Evolutionary conservation across 2,888 invertebrate genomes (phyloP), one percentile per base, ranked within the genome.

Genomic region (Drosophila prostipennis): DNA sequence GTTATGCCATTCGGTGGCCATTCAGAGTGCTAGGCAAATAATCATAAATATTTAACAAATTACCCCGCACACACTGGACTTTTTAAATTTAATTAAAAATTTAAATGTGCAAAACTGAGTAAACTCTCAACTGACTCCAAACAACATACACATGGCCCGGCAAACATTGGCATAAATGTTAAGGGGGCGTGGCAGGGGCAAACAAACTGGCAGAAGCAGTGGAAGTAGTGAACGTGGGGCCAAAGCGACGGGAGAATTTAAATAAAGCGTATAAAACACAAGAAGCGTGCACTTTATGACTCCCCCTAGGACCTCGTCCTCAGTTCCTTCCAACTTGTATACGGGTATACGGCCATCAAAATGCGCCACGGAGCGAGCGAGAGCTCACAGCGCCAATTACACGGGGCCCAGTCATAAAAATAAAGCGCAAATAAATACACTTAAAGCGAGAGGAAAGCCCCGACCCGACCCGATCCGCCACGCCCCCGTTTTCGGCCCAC

Each of bases 341-440:
- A 29, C 42, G 42, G 11, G 43, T 43, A 23, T 84, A 79, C 70
- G 78, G 51, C 76, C 87, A 80, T 83, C 76, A 80, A 74, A 88
- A 68, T 79, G 72, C 69, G 74, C 71, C 83, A 13, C 77, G 54
- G 55, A 72, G 77, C 61, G 60, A 60, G 43, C 26, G 14, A 60
- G 36, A 70, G 83, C 83, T 61, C 85, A 75, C 75, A 81, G 82
- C 82, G 76, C 86, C 88, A 86, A 82, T 82, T 82, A 87, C 86
- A 79, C 83, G 87, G 81, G 80, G 65, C 63, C 75, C 71, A 76
- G 83, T 78, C 88, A 83, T 82, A 82, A 82, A 82, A 87, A 82
- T 87, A 86, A 87, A 82, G 80, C 83, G 72, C 83, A 87, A 86
- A 87, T 80, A 82, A 82, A 82, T 87, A 82, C 88, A 82, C 82